A percentile compares a stretch with the other conserved stretches of the same genome.
These are phyloP conservation scores for Acleris cristana DNA, from an alignment of 2,888 invertebrate species.

Conservation along the genomic window DNA sequence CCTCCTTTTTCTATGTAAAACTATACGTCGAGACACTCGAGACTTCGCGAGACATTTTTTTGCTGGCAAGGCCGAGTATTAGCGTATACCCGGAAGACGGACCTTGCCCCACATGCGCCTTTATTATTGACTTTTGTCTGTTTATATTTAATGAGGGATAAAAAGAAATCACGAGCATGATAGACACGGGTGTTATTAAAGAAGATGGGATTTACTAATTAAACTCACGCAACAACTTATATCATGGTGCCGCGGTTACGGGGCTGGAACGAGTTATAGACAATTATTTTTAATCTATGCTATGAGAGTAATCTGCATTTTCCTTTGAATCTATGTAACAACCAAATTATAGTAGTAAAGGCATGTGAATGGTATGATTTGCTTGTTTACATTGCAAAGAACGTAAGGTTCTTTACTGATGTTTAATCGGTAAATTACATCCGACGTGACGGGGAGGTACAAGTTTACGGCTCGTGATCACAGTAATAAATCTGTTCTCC, in stretches of 20 bases:
- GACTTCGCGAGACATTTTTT: conserved; percentile 41
- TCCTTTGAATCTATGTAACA: not conserved
- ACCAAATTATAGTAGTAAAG: too few species aligned
- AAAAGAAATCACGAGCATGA: too few species aligned
- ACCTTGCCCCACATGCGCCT: conserved; percentile 53
- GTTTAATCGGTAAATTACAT: conserved; percentile 16
- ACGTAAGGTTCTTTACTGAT: too few species aligned
- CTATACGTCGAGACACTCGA: too few species aligned
- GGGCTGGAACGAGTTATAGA: conserved; percentile 8
- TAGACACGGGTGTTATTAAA: conserved; percentile 17
- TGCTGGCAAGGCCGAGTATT: conserved; percentile 47
- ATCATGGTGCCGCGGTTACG: conserved; percentile 20
- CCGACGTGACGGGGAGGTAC: not conserved
- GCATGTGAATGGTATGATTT: too few species aligned
- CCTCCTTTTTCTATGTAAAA: not conserved
- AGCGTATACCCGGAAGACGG: conserved; percentile 41
- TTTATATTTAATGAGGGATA: too few species aligned
- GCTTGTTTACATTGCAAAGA: too few species aligned
- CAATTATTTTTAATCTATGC: conserved; percentile 26
- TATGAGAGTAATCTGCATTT: conserved; percentile 4
- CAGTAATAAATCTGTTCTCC: conserved; percentile 21
- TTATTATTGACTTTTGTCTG: conserved; percentile 39
- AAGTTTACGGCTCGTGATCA: conserved; percentile 22
- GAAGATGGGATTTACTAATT: conserved; percentile 30
- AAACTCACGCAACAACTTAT: conserved; percentile 33